phyloP scores from a whole-genome alignment of 92 coral and sea anemone genomes.

The Blastomussa wellsi region DNA sequence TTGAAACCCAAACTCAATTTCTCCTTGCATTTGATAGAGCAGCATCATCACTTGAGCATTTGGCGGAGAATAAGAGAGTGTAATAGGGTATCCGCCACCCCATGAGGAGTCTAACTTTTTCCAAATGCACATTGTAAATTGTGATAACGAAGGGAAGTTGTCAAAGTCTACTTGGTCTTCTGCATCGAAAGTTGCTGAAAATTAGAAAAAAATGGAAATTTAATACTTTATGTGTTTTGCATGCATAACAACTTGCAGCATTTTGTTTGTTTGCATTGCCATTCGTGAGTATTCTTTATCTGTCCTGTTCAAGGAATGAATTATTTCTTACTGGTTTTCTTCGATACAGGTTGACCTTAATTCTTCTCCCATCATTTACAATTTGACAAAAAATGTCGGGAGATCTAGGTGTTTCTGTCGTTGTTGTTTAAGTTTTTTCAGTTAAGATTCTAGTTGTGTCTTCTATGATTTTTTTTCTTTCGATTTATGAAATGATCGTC shows the following conservation, averaged over 20 bases:
- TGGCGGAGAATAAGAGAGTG: background rate
- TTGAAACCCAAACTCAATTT: background rate
- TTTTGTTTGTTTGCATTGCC: background rate
- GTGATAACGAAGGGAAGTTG: background rate
- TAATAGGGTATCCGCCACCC: background rate
- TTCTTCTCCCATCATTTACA: too few relatives aligned
- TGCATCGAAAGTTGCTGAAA: slow-evolving; percentile 7
- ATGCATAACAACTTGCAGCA: background rate
- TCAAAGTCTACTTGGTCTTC: background rate
- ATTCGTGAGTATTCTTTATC: too few relatives aligned
- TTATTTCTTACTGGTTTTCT: too few relatives aligned
- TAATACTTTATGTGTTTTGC: background rate
- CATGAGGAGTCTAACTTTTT: background rate
- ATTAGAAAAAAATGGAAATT: background rate
- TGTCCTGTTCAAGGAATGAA: too few relatives aligned
- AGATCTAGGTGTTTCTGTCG: too few relatives aligned
- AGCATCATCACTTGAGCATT: background rate
- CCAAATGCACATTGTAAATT: slow-evolving; percentile 11
- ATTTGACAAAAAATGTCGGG: too few relatives aligned
- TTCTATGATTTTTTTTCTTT: too few relatives aligned
- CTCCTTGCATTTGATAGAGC: background rate
- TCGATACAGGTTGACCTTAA: too few relatives aligned
- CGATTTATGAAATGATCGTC: too few relatives aligned
- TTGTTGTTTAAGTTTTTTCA: too few relatives aligned
- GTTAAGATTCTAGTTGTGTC: too few relatives aligned